These are phyloP conservation scores for Hypomesus transpacificus DNA, from an alignment of 2,113 vertebrate species.

Conservation along the genomic window DNA sequence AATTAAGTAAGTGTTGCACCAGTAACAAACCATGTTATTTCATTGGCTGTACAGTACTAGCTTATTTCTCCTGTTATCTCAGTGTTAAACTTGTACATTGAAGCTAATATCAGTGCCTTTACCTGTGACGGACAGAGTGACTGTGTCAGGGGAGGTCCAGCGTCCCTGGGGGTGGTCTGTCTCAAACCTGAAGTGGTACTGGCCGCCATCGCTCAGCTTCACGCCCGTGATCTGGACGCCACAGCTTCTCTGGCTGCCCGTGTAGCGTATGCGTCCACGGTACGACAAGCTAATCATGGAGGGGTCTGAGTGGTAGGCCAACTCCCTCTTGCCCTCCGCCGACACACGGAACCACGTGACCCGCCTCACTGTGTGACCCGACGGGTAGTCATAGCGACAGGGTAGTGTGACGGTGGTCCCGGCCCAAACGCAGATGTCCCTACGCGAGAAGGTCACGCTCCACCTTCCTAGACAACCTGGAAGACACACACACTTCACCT, in stretches of 20 bases:
- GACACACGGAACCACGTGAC: conserved; percentile 77
- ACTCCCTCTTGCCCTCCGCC: conserved; percentile 61
- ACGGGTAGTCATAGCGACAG: conserved; percentile 72
- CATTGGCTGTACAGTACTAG: too few relatives aligned
- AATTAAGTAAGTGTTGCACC: neutral
- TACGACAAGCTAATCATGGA: conserved; percentile 66
- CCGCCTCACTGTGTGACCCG: conserved; percentile 63
- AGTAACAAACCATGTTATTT: too few relatives aligned
- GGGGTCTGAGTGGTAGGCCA: conserved; percentile 64
- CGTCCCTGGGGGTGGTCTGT: conserved; percentile 68
- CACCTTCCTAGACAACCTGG: conserved; percentile 50
- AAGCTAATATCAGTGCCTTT: neutral
- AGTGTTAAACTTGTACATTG: too few relatives aligned
- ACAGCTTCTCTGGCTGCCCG: conserved; percentile 63
- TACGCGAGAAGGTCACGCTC: conserved; percentile 70
- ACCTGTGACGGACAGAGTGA: conserved; percentile 71
- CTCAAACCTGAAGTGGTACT: conserved; percentile 76
- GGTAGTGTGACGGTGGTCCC: conserved; percentile 72
- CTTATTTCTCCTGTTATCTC: too few relatives aligned
- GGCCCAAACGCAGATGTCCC: conserved; percentile 72
- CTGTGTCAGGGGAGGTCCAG: conserved; percentile 71
- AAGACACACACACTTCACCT: neutral
- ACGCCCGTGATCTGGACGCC: conserved; percentile 66
- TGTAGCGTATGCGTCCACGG: conserved; percentile 62
- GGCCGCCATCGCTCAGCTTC: conserved; percentile 68